Percentiles rank a stretch among this genome's conserved stretches.
Evolutionary conservation across 1,140 invertebrate species (phyloP).

Genomic region (Hyles euphorbiae): DNA sequence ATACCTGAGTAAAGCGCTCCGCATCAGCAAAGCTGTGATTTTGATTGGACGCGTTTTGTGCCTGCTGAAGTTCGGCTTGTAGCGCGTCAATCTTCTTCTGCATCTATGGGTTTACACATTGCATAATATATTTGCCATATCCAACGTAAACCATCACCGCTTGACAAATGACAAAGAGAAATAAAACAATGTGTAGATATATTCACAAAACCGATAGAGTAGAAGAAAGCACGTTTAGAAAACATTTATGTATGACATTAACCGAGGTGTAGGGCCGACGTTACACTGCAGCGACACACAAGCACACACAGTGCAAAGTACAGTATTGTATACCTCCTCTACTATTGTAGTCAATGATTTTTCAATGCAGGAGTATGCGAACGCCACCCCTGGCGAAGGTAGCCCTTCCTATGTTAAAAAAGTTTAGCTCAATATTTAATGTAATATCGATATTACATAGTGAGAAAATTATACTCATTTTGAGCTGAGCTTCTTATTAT

Average conservation of each 20-base stretch:
- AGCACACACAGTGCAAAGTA: constrained; percentile 30
- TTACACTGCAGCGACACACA: constrained; percentile 21
- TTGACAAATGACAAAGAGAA: constrained; percentile 9
- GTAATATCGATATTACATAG: too few relatives aligned
- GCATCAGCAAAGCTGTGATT: constrained; percentile 57
- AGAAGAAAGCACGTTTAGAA: too few relatives aligned
- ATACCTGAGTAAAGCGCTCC: constrained; percentile 55
- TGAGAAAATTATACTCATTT: too few relatives aligned
- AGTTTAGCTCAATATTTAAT: constrained; percentile 4
- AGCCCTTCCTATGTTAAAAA: constrained; percentile 52
- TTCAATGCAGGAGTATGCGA: constrained; percentile 78
- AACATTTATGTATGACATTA: too few relatives aligned
- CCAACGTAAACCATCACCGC: constrained; percentile 19
- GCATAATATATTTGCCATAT: background rate
- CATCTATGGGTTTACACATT: constrained; percentile 41
- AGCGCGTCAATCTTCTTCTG: constrained; percentile 58
- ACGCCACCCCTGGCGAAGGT: constrained; percentile 58
- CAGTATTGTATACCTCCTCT: constrained; percentile 69
- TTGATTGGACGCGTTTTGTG: constrained; percentile 34
- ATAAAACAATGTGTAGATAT: background rate
- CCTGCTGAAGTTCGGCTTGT: constrained; percentile 42
- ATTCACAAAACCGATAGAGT: background rate
- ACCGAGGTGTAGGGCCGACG: background rate
- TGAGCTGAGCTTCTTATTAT: too few relatives aligned
- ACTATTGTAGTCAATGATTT: constrained; percentile 75